Evolutionary conservation across 2,113 vertebrate genomes (phyloP), one percentile per base, ranked within the genome.

Genomic region (Todiramphus saurophagus): DNA sequence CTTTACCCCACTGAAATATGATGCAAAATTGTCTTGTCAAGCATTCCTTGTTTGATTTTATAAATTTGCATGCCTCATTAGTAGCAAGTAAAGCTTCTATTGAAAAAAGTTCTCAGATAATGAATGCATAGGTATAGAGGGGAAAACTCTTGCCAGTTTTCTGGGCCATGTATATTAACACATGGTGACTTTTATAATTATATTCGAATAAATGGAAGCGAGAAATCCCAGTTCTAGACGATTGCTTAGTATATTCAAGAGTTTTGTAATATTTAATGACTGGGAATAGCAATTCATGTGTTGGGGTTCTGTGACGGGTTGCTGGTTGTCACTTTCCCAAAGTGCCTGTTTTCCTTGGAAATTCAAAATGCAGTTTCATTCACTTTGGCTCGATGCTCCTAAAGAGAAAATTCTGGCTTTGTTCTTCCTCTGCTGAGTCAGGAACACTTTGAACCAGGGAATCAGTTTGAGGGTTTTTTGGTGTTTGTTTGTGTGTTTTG

Each of bases 351-450:
- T 94, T 89, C 58, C 66, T 87, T 91, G 81, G 70, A 90, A 93
- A 87, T 62, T 89, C 35, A 60, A 69, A 96, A 43, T 75, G 48
- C 46, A 78, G 19, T 51, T 96, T 93, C 66, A 81, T 82, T 81
- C 84, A 56, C 81, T 76, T 91, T 59, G 25, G n/a, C 41, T 75
- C 70, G 41, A 37, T 84, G 28, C 6, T 77, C 37, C 60, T 75
- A 81, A 91, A 87, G 73, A 85, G 88, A 96, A 84, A 78, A 59
- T 62, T 93, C 51, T 86, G 13, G 19, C 46, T 75, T 81, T 89
- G 56, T 82, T 89, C 50, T 89, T 87, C 5, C 12, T 64, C 21
- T 75, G 69, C 77, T 74, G 73, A 91, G 59, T 70, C 84, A 78
- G 87, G 46, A 91, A 74, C 64, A 28, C 43, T 70, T 75, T 55